phyloP scores from a whole-genome alignment of 2,888 invertebrate species.

The Dysmachus trigonus region DNA sequence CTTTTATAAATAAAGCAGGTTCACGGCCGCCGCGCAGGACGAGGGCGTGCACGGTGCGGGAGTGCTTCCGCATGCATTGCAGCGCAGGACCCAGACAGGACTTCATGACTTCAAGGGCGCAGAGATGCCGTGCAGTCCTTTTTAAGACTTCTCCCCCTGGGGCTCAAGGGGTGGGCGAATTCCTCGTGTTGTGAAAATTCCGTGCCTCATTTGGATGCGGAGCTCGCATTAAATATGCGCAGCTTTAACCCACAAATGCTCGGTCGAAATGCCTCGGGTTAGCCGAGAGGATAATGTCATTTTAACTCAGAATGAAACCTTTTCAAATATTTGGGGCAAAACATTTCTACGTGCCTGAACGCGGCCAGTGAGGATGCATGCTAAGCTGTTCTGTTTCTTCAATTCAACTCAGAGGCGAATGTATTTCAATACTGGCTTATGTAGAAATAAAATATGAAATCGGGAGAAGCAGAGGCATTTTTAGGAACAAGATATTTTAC shows the following conservation, averaged over 20 bases:
- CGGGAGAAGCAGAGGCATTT: background rate
- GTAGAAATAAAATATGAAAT: background rate
- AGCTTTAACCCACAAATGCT: background rate
- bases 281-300: background rate
- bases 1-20: background rate
- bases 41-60: background rate
- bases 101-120: background rate
- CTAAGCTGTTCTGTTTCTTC: background rate
- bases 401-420: background rate
- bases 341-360: background rate
- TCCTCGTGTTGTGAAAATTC: background rate
- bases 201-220: background rate
- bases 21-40: background rate
- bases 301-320: background rate
- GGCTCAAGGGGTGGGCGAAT: too few relatives aligned
- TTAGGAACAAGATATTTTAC: background rate
- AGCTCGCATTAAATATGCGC: background rate
- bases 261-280: background rate
- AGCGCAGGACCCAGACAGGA: background rate
- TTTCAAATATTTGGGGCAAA: background rate
- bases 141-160: background rate
- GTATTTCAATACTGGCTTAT: background rate
- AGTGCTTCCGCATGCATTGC: background rate
- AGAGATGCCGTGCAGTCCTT: background rate
- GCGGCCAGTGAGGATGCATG: background rate